Base-by-base conservation (phyloP, 2,888 invertebrate species). In the Chalcis sispes region DNA sequence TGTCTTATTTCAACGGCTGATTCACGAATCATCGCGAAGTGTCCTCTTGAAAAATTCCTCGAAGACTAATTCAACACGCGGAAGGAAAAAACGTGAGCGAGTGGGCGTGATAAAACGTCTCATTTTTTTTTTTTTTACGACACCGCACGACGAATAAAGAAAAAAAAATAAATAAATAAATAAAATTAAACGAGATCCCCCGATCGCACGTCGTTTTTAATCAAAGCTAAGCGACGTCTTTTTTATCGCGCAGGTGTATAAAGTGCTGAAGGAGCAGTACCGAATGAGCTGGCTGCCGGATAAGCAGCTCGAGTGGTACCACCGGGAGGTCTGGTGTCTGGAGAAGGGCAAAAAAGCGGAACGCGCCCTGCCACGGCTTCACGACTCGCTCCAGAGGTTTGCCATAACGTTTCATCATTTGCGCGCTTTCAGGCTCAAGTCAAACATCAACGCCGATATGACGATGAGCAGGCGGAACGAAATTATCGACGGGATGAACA, bases 361-460 rank as follows among this genome's bases (percentile, higher is more conserved):
- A 79, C 90, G 89, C 79, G 88, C 92, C 74, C 89, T 92, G 82
- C 91, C 92, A 67, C 90, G 90, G 80, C 90, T 93, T 50, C 91
- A 92, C 89, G 90, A 89, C 50, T 87, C 89, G 1, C 86, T 91
- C n/a, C 89, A 90, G 80, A 88, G 88, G 82, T 90, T 90, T 83
- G 89, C 90, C 25, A 88, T 90, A 10, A 90, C 90, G n/a, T 89
- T 91, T 72, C 87, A 90, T 70, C 85, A 88, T 72, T 84, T 91
- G 46, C 81, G 84, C 72, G 79, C 83, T 40, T 88, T 89, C 81
- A 81, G 81, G 18, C 83, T 87, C n/a, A 84, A 83, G 29, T 86
- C 88, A 0, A 88, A 89, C 72, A 88, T 90, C 79, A 88, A 90
- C 79, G 89, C 89, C 54, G 89, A 89, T 1, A 88, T 89, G 81